A percentile compares a stretch with the other conserved stretches of the same genome.
These are phyloP conservation scores for Setophaga petechia DNA, from an alignment of 2,113 vertebrate genomes.

Conservation along the genomic window DNA sequence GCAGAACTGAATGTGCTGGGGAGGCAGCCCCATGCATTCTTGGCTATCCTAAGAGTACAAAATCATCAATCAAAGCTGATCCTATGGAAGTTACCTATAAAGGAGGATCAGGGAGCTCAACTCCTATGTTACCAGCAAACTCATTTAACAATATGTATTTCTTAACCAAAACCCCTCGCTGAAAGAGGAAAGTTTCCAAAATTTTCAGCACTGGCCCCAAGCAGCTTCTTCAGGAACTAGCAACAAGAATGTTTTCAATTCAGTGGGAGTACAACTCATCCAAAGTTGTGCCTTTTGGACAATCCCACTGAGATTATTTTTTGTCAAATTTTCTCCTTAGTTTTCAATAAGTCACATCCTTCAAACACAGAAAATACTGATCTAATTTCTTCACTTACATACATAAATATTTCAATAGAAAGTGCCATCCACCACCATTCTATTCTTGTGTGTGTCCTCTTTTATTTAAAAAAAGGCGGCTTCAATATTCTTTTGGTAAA, in stretches of 20 bases:
- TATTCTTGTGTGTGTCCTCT: not conserved
- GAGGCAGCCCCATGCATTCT: not conserved
- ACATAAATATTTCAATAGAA: not conserved
- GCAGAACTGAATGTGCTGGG: not conserved
- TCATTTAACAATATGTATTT: not conserved
- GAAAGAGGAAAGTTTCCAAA: not conserved
- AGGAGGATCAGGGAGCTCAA: not conserved
- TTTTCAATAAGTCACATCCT: constrained; percentile 44
- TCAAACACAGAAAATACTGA: constrained; percentile 28
- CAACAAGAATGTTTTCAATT: not conserved
- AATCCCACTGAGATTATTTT: not conserved
- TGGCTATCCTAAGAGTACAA: not conserved
- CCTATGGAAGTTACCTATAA: not conserved
- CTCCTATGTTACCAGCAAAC: not conserved
- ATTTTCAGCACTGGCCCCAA: not conserved
- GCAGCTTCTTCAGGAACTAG: not conserved
- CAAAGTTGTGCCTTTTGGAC: not conserved
- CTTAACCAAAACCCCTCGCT: not conserved
- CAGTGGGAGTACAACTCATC: not conserved
- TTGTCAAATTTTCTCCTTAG: constrained; percentile 27
- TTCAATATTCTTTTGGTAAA: not conserved
- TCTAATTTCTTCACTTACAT: constrained; percentile 6
- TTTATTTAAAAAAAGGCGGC: not conserved
- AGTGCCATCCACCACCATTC: not conserved
- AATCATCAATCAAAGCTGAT: not conserved